Conservation (phyloP, 1,140 invertebrate genomes). For the Drosophila pectinifera region DNA sequence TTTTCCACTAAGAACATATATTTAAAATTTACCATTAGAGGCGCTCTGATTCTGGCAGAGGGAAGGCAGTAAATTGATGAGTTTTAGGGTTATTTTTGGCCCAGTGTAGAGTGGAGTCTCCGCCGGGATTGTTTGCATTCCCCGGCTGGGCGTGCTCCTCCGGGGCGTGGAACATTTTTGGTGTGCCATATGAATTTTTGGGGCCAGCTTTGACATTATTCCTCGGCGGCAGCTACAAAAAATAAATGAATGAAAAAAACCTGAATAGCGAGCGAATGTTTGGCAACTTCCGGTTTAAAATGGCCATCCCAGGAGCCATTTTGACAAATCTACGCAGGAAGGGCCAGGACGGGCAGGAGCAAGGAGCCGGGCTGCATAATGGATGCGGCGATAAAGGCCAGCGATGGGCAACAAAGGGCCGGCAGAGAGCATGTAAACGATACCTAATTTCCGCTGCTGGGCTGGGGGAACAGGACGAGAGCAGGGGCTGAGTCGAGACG, state of each 20-base stretch:
- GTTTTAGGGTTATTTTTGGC: not conserved
- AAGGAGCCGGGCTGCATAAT: slow-evolving; percentile 55
- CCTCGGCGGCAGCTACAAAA: not conserved
- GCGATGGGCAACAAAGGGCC: slow-evolving; percentile 29
- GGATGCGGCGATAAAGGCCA: slow-evolving; percentile 59
- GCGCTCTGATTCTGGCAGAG: too few species aligned
- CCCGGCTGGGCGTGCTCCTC: slow-evolving; percentile 10
- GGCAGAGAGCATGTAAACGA: slow-evolving; percentile 70
- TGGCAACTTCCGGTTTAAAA: slow-evolving; percentile 80
- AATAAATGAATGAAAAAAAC: slow-evolving; percentile 14
- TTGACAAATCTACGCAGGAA: slow-evolving; percentile 72
- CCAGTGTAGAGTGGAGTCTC: not conserved
- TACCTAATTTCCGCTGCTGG: slow-evolving; percentile 77
- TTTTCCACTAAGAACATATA: too few species aligned
- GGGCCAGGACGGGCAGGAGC: not conserved
- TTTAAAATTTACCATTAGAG: too few species aligned
- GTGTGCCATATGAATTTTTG: slow-evolving; percentile 64
- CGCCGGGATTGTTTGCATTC: slow-evolving; percentile 12
- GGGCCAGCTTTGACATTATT: slow-evolving; percentile 20
- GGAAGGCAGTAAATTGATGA: too few species aligned
- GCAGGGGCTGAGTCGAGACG: too few species aligned
- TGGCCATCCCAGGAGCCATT: slow-evolving; percentile 69
- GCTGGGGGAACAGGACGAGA: not conserved
- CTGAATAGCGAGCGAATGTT: slow-evolving; percentile 65
- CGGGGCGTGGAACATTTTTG: slow-evolving; percentile 47